Evolutionary conservation across 1,140 invertebrate genomes (phyloP), one percentile per base, ranked within the genome.

Genomic region (Littorina saxatilis): DNA sequence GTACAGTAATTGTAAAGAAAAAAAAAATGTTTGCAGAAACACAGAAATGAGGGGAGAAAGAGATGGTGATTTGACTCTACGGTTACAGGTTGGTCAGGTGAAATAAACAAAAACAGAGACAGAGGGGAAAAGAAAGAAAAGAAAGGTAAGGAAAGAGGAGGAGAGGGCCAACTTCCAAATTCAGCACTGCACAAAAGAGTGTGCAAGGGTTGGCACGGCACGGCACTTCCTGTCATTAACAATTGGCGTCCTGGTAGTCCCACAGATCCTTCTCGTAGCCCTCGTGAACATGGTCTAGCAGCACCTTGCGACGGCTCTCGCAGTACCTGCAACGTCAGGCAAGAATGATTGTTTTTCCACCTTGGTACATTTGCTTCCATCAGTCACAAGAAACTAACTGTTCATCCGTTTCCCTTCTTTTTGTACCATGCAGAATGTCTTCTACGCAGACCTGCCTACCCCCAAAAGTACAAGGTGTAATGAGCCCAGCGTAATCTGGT

Each of bases 261-360:
- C 98, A 99, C 95, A 97, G 97, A 89, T 99, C 98, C 93, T 98
- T 98, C 92, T 99, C 98, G 92, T 99, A 99, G 76, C 98, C 98
- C 94, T 99, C 98, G 91, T 99, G 96, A 37, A 99, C 98, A 92
- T 99, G 98, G 92, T 98, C 97, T 83, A 99, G 93, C 80, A 99
- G 93, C 82, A 98, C 97, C 93, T 97, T 97, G 86, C 98, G 95
- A 89, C 98, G 95, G 92, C 96, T 97, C 92, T 99, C 98, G 94
- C 98, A 99, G 93, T 99, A 99, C 94, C 98, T 98, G 92, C 52
- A 94, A 90, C 84, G 63, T 75, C 79, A 86, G 17, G 58, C 63
- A n/a, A n/a, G n/a, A n/a, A n/a, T n/a, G 20, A 63, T 9, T 58
- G 39, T 72, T 29, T n/a, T 50, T n/a, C n/a, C n/a, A n/a, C n/a